phyloP scores from a whole-genome alignment of 2,797 vertebrate genomes.

The Poeciliopsis infans region DNA sequence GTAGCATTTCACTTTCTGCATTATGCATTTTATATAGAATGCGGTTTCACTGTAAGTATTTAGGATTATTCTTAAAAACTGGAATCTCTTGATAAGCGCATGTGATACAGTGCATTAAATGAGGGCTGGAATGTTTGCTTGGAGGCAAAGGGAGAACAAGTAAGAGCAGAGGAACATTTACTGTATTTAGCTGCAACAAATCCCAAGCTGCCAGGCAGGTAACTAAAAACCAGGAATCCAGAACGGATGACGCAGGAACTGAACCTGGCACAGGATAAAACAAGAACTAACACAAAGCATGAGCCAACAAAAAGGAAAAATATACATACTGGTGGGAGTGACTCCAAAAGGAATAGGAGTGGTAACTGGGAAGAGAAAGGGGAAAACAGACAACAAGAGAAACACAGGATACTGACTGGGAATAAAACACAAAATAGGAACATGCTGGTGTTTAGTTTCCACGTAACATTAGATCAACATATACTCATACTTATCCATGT shows the following conservation, averaged over 20 bases:
- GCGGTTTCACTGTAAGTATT: neutral
- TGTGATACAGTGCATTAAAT: neutral
- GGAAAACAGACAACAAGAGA: neutral
- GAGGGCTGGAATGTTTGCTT: neutral
- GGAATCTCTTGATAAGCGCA: neutral
- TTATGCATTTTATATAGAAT: neutral
- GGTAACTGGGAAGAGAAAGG: neutral
- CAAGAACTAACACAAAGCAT: neutral
- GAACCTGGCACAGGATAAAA: neutral
- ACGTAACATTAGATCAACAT: neutral
- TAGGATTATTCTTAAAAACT: neutral
- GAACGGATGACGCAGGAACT: neutral
- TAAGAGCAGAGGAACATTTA: neutral
- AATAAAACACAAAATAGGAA: neutral
- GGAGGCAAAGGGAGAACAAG: neutral
- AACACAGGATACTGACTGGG: neutral
- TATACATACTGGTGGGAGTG: neutral
- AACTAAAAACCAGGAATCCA: neutral
- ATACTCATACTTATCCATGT: neutral
- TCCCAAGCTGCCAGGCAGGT: neutral
- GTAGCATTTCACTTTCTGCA: neutral
- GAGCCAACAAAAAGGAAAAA: conserved; percentile 5
- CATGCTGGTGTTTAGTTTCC: neutral
- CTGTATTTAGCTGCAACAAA: neutral
- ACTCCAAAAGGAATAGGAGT: neutral